Evolutionary conservation across 1,140 invertebrate genomes (phyloP), one percentile per base, ranked within the genome.

Genomic region (Pogonomyrmex barbatus): DNA sequence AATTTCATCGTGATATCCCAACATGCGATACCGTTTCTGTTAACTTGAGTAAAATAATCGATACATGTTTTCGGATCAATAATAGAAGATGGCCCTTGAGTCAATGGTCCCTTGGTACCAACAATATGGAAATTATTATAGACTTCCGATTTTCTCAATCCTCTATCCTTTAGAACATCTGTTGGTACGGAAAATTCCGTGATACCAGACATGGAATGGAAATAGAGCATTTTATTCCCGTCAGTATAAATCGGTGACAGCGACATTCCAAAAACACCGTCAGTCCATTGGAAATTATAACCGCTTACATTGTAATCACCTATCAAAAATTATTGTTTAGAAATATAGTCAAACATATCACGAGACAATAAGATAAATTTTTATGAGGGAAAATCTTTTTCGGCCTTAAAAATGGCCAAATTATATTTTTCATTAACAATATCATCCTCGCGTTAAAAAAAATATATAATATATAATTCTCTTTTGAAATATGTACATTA

Each of bases 261-360:
- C 3, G 97, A 96, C 84, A 97, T 83, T 45, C 96, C 96, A 84
- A 97, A 97, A 0, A 97, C 94, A 10, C 97, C 97, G 92, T 97
- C 97, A 0, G 96, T 97, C 97, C 97, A 97, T 91, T 97, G 97
- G 95, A 97, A 97, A 88, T 96, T 96, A 4, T 97, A 95, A 5
- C 97, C 97, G 33, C 96, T 96, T 8, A 97, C 96, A 89, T 96
- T 97, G 90, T 96, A 97, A 77, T 97, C 96, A 9, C 97, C 94
- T 95, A 17, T 0, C 65, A 85, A 65, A 4, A 45, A 63, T 56
- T 52, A 42, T 0, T 24, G 24, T 24, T 24, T 12, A 60, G 12
- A 60, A 36, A 42, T 6, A 9, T 24, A 75, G 2, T 50, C 2
- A 39, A 83, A 12, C 24, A 9, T 50, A 6, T 50, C 10, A 2